These are phyloP conservation scores for Julus scanicus DNA, from an alignment of 2,888 invertebrate species.

Conservation along the genomic window DNA sequence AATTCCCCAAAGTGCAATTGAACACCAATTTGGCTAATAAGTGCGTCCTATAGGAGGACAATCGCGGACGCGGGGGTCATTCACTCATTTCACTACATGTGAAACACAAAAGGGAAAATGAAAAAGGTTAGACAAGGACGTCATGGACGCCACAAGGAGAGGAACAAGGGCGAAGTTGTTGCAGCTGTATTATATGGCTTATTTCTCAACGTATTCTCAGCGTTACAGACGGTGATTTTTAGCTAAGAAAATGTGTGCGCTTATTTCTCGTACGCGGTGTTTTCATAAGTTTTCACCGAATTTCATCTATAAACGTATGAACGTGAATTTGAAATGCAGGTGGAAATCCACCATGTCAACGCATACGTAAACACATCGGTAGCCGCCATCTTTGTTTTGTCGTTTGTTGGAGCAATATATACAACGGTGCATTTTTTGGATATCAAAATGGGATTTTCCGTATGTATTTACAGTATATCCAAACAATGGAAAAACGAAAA, in stretches of 20 bases:
- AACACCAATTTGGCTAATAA: constrained; percentile 36
- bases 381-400: constrained; percentile 36
- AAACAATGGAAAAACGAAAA: background rate
- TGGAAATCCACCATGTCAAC: background rate
- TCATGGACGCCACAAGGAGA: background rate
- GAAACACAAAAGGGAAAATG: constrained; percentile 33
- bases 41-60: constrained; percentile 8
- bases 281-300: background rate
- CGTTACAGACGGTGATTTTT: background rate
- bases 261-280: background rate
- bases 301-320: background rate
- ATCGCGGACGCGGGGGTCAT: constrained; percentile 22
- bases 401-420: background rate
- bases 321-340: background rate
- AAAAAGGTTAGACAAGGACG: constrained; percentile 20
- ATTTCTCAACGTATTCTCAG: background rate
- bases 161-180: background rate
- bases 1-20: constrained; percentile 32
- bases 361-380: background rate
- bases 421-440: background rate
- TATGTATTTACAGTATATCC: background rate
- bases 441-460: constrained; percentile 13
- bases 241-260: background rate
- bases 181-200: background rate
- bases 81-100: background rate